Base-by-base conservation (phyloP, 2,113 vertebrate genomes). In the Ammospiza nelsoni region DNA sequence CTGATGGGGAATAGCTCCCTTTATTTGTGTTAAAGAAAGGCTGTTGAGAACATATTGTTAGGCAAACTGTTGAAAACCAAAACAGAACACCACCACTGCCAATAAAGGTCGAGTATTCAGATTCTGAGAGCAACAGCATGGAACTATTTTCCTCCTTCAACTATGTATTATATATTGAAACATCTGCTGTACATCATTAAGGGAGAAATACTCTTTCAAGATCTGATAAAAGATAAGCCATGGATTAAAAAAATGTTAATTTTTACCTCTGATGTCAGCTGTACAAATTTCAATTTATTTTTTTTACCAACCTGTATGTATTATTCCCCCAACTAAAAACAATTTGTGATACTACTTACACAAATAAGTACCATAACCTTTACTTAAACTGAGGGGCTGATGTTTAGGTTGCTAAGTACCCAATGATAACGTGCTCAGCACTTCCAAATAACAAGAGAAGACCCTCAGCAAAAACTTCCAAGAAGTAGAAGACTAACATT, bases 1-100 rank as follows among this genome's bases (percentile, higher is more conserved):
- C 75, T 94, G 68, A 94, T 91, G 76, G 89, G 86, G 87, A 96
- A 96, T 73, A 69, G n/a, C 89, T 95, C 92, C 82, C 43, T 96
- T 89, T 39, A 39, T 39, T 39, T 93, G 72, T 69, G 33, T 44
- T 89, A 73, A 89, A 93, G 58, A 49, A 52, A 49, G 59, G 41
- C 43, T 71, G 51, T n/a, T 92, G 88, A 94, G 66, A 75, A 15
- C 46, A 90, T 92, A 72, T 82, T 97, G 84, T 96, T 88, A 96
- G 67, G 57, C 62, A 92, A 87, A 92, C 39, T 43, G 18, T 52
- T 89, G n/a, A 48, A 82, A 96, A 89, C 22, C 46, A 77, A 76
- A 83, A 59, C 28, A 55, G 41, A 87, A 52, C 28, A 72, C 12
- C 73, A 62, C 43, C 52, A 51, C 61, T 95, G 57, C 39, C 69